Conservation (phyloP, 2,797 vertebrate species). For the Fundulus diaphanus region DNA sequence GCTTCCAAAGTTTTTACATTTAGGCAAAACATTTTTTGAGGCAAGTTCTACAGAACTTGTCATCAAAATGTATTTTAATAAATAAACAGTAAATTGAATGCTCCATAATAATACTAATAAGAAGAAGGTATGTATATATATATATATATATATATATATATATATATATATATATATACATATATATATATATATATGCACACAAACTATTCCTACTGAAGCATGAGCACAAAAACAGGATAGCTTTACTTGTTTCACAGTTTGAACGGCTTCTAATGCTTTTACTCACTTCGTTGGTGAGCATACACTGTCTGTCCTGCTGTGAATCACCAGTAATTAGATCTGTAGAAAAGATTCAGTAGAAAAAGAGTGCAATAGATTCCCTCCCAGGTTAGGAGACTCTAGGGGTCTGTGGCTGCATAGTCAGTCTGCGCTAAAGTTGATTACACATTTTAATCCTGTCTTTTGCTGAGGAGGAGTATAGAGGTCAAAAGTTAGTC, state of each 20-base stretch:
- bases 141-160: too few relatives aligned
- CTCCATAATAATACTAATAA: too few relatives aligned
- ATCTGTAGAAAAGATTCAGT: not conserved
- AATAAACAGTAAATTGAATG: too few relatives aligned
- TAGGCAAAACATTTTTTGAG: too few relatives aligned
- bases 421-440: not conserved
- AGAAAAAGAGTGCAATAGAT: not conserved
- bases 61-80: too few relatives aligned
- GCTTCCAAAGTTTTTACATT: too few relatives aligned
- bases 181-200: too few relatives aligned
- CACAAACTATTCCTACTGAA: not conserved
- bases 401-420: not conserved
- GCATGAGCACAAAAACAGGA: not conserved
- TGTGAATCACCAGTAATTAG: conserved; percentile 17
- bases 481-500: conserved; percentile 20
- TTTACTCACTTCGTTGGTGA: not conserved
- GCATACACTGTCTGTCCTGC: not conserved
- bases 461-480: conserved; percentile 18
- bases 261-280: not conserved
- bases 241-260: not conserved
- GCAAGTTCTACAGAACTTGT: too few relatives aligned
- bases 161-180: too few relatives aligned
- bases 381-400: not conserved
- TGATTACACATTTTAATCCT: conserved; percentile 22
- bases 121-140: too few relatives aligned